A percentile compares a stretch with the other conserved stretches of the same genome.
Conservation (phyloP, 2,888 invertebrate genomes). For the Erynnis tages region DNA sequence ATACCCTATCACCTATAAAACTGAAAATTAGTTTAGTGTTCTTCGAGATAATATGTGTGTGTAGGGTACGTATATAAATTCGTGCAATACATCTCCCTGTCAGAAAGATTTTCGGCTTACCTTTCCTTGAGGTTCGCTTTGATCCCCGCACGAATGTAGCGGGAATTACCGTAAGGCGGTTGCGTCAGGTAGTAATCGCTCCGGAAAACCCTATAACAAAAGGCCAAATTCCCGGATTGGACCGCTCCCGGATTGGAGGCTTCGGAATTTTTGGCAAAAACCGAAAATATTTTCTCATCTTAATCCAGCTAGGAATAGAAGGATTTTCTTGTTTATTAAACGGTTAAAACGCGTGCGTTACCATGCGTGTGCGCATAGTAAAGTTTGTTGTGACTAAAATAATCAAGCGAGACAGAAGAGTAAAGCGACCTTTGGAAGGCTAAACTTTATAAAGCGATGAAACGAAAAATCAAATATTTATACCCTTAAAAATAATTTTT, state of each 20-base stretch:
- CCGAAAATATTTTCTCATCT: constrained; percentile 5
- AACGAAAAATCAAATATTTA: too few relatives aligned
- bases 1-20: too few relatives aligned
- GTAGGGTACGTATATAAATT: constrained; percentile 1
- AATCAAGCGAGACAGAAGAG: too few relatives aligned
- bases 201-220: constrained; percentile 16
- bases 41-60: not conserved
- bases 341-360: too few relatives aligned
- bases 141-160: constrained; percentile 24
- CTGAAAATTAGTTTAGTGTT: not conserved
- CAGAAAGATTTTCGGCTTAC: constrained; percentile 23
- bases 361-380: too few relatives aligned
- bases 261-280: not conserved
- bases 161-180: constrained; percentile 22
- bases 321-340: too few relatives aligned
- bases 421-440: too few relatives aligned
- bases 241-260: constrained; percentile 1
- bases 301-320: too few relatives aligned
- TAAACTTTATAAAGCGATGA: too few relatives aligned
- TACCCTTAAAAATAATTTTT: too few relatives aligned
- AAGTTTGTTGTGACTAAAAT: too few relatives aligned
- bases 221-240: constrained; percentile 20
- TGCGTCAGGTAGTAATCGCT: constrained; percentile 23
- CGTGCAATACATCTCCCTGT: constrained; percentile 12
- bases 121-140: constrained; percentile 12